phyloP scores from a whole-genome alignment of 2,797 vertebrate species.

The Sebastes reedi region DNA sequence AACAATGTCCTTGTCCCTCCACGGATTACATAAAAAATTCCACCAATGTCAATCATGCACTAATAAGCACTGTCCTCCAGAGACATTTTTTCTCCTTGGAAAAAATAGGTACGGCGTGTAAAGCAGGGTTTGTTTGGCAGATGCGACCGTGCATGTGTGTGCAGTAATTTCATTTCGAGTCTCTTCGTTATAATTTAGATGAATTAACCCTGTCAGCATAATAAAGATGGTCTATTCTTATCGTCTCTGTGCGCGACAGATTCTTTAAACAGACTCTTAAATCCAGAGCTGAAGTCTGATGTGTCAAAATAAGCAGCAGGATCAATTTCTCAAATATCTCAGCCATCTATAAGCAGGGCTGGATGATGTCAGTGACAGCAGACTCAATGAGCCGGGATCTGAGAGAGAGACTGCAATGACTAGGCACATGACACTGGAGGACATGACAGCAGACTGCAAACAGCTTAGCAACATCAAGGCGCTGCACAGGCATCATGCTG shows the following conservation, averaged over 20 bases:
- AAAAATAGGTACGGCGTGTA: conserved; percentile 38
- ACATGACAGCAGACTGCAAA: conserved; percentile 61
- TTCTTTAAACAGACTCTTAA: conserved; percentile 24
- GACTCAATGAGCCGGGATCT: conserved; percentile 20
- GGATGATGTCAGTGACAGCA: conserved; percentile 39
- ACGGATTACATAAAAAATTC: conserved; percentile 74
- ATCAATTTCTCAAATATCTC: conserved; percentile 16
- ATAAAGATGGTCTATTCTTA: conserved; percentile 16
- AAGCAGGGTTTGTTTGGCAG: conserved; percentile 23
- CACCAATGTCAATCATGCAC: conserved; percentile 66
- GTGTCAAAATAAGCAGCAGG: conserved; percentile 11
- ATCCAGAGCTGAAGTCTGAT: conserved; percentile 16
- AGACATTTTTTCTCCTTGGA: conserved; percentile 34
- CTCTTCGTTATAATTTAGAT: conserved; percentile 32
- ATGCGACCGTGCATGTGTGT: not conserved
- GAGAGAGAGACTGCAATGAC: conserved; percentile 33
- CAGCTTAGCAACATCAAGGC: conserved; percentile 61
- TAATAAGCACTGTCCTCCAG: conserved; percentile 65
- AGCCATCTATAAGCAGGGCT: conserved; percentile 26
- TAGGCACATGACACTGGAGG: conserved; percentile 27
- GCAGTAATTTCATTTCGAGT: conserved; percentile 16
- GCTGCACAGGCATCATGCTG: conserved; percentile 37
- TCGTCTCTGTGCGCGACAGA: conserved; percentile 19
- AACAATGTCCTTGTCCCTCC: conserved; percentile 69
- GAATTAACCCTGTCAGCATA: conserved; percentile 22